phyloP scores from a whole-genome alignment of 2,113 vertebrate genomes.

The Lota lota region DNA sequence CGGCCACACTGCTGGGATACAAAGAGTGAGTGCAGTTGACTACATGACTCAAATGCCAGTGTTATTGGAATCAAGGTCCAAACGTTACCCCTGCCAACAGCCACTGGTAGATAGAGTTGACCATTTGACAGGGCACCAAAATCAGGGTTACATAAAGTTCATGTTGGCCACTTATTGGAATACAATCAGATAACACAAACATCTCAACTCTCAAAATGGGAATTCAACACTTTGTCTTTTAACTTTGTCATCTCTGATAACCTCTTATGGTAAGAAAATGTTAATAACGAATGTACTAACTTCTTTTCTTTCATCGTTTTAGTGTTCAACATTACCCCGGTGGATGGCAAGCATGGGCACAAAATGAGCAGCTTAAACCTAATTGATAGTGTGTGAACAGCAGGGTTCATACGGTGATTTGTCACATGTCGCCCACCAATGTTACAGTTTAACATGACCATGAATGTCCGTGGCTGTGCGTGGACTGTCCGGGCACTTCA shows the following conservation, averaged over 20 bases:
- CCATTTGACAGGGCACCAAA: too few relatives aligned
- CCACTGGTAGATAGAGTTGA: too few relatives aligned
- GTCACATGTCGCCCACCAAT: not conserved
- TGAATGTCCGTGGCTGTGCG: too few relatives aligned
- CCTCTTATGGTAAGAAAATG: too few relatives aligned
- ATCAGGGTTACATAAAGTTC: too few relatives aligned
- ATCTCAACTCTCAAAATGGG: too few relatives aligned
- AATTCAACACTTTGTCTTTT: too few relatives aligned
- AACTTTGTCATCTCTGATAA: too few relatives aligned
- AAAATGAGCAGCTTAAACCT: conserved; percentile 71
- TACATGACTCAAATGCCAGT: not conserved
- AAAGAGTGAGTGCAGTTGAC: conserved; percentile 70
- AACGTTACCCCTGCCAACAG: not conserved
- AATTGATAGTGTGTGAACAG: conserved; percentile 44
- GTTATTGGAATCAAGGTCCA: not conserved
- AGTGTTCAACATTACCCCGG: conserved; percentile 85
- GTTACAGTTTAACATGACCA: not conserved
- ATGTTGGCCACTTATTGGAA: too few relatives aligned
- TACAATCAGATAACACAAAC: too few relatives aligned
- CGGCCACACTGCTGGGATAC: conserved; percentile 82
- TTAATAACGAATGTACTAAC: too few relatives aligned
- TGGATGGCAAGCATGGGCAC: conserved; percentile 89
- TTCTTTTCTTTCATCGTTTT: conserved; percentile 45
- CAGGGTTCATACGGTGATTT: not conserved
- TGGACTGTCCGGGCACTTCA: too few relatives aligned